Evolutionary conservation across 1,140 invertebrate genomes (phyloP).

Genomic region (Drosophila guanche): DNA sequence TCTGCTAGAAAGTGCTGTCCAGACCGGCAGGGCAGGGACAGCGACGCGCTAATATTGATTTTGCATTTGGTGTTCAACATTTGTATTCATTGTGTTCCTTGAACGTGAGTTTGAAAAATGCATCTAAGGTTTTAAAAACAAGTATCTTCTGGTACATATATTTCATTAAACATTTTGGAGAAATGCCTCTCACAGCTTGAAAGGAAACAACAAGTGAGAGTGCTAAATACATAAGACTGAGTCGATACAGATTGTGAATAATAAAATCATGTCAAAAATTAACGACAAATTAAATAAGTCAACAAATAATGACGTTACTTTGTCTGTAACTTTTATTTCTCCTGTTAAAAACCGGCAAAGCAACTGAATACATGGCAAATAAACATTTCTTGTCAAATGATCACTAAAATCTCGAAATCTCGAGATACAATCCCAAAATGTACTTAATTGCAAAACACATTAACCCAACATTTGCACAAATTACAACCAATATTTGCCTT

Average conservation of each 20-base stretch:
- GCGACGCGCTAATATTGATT: background rate
- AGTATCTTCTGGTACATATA: background rate
- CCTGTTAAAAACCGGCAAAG: background rate
- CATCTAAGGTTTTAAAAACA: background rate
- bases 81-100: too few species aligned
- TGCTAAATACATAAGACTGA: too few species aligned
- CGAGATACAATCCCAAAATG: too few species aligned
- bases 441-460: slow-evolving; percentile 7
- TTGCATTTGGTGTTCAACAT: background rate
- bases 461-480: slow-evolving; percentile 7
- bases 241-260: too few species aligned
- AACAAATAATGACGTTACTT: slow-evolving; percentile 11
- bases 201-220: background rate
- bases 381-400: background rate
- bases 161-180: background rate
- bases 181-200: background rate
- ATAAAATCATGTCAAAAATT: background rate
- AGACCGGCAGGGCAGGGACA: background rate
- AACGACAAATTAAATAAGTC: background rate
- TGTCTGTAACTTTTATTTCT: too few species aligned
- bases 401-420: too few species aligned
- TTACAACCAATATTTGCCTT: background rate
- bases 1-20: slow-evolving; percentile 9
- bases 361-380: background rate
- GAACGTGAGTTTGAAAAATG: slow-evolving; percentile 13